Percentiles rank a stretch among this genome's conserved stretches.
Evolutionary conservation across 2,888 invertebrate genomes (phyloP).

Genomic region (Rhagonycha lutea): DNA sequence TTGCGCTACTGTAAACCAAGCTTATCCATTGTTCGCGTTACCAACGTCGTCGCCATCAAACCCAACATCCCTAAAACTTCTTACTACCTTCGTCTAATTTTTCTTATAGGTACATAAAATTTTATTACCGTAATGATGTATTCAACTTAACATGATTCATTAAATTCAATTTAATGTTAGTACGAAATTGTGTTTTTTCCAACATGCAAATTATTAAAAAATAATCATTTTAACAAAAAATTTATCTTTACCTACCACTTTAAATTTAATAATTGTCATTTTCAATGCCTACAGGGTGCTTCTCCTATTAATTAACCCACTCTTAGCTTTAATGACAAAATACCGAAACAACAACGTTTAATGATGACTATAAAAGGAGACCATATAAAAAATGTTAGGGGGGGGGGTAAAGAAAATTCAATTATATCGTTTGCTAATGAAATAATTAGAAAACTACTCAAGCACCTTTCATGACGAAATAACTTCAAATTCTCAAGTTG

Average conservation of each 20-base stretch:
- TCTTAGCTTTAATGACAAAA: neutral
- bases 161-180: neutral
- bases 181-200: neutral
- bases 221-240: neutral
- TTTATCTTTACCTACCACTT: neutral
- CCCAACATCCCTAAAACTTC: neutral
- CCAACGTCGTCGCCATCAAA: neutral
- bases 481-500: too few species aligned
- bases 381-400: neutral
- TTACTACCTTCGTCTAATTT: neutral
- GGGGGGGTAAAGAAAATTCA: too few species aligned
- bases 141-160: neutral
- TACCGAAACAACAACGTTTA: neutral
- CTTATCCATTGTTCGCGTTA: neutral
- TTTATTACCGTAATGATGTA: neutral
- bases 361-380: neutral
- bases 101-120: neutral
- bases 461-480: too few species aligned
- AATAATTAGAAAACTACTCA: too few species aligned
- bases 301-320: neutral
- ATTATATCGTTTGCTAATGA: too few species aligned
- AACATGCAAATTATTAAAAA: neutral
- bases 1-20: neutral
- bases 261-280: neutral
- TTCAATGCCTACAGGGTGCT: neutral